Evolutionary conservation across 2,888 invertebrate genomes (phyloP).

Genomic region (Petrolisthes manimaculis): DNA sequence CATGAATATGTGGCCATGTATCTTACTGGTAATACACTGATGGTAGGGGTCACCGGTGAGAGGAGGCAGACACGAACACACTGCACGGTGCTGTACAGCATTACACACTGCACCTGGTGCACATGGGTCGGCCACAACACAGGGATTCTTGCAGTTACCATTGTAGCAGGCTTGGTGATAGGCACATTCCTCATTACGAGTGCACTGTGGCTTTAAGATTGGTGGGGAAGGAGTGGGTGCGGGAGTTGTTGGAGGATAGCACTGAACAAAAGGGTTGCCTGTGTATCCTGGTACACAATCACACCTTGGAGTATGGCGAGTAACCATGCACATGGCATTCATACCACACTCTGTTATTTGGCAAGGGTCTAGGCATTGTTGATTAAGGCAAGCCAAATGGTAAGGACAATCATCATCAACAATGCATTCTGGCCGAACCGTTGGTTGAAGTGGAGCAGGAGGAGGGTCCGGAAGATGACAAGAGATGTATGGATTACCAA

Average conservation of each 20-base stretch:
- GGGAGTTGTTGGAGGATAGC: conserved; percentile 72
- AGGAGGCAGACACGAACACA: conserved; percentile 66
- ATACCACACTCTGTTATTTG: conserved; percentile 71
- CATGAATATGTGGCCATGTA: conserved; percentile 25
- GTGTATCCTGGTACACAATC: conserved; percentile 83
- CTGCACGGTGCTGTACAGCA: conserved; percentile 67
- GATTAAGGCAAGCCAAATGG: conserved; percentile 62
- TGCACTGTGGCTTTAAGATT: conserved; percentile 66
- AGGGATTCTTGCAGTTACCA: conserved; percentile 67
- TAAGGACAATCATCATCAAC: conserved; percentile 84
- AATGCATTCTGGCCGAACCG: conserved; percentile 77
- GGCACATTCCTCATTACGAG: conserved; percentile 67
- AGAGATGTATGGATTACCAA: conserved; percentile 68
- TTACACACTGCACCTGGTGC: conserved; percentile 67
- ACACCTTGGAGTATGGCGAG: conserved; percentile 77
- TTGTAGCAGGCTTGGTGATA: conserved; percentile 67
- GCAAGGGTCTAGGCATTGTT: conserved; percentile 63
- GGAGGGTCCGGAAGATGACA: conserved; percentile 56
- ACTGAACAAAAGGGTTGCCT: conserved; percentile 77
- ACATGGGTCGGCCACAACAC: conserved; percentile 67
- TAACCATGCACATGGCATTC: conserved; percentile 73
- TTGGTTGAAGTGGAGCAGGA: conserved; percentile 47
- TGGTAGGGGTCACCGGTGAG: conserved; percentile 68
- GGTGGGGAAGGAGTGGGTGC: conserved; percentile 39
- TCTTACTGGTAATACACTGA: conserved; percentile 78